A percentile compares a stretch with the other conserved stretches of the same genome.
Conservation (phyloP, 2,888 invertebrate species). For the Phortica magna region DNA sequence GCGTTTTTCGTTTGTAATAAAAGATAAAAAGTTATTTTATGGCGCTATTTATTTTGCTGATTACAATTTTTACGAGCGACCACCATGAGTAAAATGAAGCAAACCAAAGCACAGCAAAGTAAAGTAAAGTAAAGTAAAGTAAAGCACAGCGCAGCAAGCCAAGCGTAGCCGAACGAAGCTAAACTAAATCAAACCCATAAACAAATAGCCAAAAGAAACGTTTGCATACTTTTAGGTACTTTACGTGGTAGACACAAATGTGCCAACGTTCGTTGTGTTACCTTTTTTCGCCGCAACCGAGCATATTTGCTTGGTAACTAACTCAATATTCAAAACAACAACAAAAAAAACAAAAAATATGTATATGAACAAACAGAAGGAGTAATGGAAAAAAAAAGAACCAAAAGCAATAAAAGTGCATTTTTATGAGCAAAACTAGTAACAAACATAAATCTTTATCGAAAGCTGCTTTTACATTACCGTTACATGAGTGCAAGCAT, state of each 20-base stretch:
- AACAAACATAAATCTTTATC: constrained; percentile 71
- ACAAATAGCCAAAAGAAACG: constrained; percentile 28
- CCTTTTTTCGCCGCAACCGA: constrained; percentile 50
- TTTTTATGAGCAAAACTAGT: constrained; percentile 72
- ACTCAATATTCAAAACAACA: constrained; percentile 67
- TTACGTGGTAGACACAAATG: not conserved
- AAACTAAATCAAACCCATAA: constrained; percentile 25
- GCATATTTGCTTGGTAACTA: constrained; percentile 49
- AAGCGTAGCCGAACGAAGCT: constrained; percentile 35
- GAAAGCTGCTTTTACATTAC: constrained; percentile 70
- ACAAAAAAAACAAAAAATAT: constrained; percentile 2
- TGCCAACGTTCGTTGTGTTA: constrained; percentile 26
- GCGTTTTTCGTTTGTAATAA: constrained; percentile 55
- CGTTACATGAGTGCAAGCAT: not conserved
- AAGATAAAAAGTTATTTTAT: constrained; percentile 71
- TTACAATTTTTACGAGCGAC: constrained; percentile 68
- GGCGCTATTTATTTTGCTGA: constrained; percentile 70
- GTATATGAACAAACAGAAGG: constrained; percentile 44
- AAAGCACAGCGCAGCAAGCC: constrained; percentile 42
- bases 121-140: constrained; percentile 16
- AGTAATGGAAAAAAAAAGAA: constrained; percentile 54
- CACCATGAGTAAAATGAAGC: constrained; percentile 42
- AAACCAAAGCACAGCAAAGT: constrained; percentile 44
- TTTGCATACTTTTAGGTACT: constrained; percentile 39
- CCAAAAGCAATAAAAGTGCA: constrained; percentile 70